Evolutionary conservation across 2,113 vertebrate genomes (phyloP), one percentile per base, ranked within the genome.

Genomic region (Nothobranchius furzeri): DNA sequence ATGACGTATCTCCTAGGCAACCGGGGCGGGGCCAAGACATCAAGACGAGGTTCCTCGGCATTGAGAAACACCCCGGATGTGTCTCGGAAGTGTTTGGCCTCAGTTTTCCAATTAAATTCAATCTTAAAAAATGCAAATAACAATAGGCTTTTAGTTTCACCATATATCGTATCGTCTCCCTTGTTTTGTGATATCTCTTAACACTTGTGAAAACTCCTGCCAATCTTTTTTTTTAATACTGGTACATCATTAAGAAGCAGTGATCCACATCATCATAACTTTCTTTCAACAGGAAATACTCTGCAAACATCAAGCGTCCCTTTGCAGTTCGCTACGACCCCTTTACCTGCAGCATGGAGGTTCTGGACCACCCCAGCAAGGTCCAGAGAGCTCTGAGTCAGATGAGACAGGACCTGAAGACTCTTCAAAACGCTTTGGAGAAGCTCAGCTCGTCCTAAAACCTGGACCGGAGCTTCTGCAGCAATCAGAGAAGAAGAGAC

Each of bases 351-450:
- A 92, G 87, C 37, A 3, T 93, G 64, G 89, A 95, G 36, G 79
- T 95, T 17, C 64, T 95, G 70, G 90, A 92, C 56, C 87, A 88
- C 64, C 73, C 89, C n/a, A 70, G 85, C 50, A 92, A 95, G 88
- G 85, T 94, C 78, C 93, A 93, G 65, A 91, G 75, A 3, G 71
- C 74, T 12, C 73, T 94, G 56, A 64, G 61, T 20, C 87, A 91
- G 67, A 88, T 93, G 52, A 92, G 90, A 72, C 90, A 90, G 6
- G 92, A 94, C 12, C 78, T 95, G 80, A 92, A 90, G 85, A 93
- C 81, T 45, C 81, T 95, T 55, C 91, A 85, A 17, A 67, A 81
- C 53, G 90, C 92, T 47, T 54, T 97, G 78, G 94, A 94, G 85
- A 94, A 90, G 20, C 66, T 94, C 48, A 65, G 82, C 71, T 83